Evolutionary conservation across 2,888 invertebrate genomes (phyloP).

Genomic region (Chydorus sphaericus): DNA sequence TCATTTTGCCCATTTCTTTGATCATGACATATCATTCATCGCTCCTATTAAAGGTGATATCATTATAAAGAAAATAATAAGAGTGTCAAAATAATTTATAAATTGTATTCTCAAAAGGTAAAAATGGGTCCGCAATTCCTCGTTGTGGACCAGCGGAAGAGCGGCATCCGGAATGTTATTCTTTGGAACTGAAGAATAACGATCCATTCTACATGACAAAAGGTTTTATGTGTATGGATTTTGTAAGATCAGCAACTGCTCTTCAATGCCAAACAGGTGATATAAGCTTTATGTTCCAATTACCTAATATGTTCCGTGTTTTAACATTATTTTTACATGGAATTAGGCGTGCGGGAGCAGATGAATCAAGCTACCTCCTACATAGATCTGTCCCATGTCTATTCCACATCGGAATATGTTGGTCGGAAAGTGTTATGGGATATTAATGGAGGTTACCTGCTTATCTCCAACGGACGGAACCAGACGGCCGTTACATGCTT

Average conservation of each 20-base stretch:
- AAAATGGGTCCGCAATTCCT: not conserved
- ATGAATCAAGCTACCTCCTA: conserved; percentile 58
- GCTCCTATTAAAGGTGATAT: conserved; percentile 51
- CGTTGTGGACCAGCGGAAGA: not conserved
- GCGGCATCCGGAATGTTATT: conserved; percentile 63
- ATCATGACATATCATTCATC: conserved; percentile 75
- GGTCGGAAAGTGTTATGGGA: conserved; percentile 25
- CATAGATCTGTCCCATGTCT: conserved; percentile 70
- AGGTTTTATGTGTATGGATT: conserved; percentile 66
- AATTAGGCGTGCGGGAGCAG: conserved; percentile 49
- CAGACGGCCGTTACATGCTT: conserved; percentile 48
- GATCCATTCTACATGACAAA: conserved; percentile 54
- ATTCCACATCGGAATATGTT: conserved; percentile 43
- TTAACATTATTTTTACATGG: not conserved
- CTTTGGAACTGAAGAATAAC: conserved; percentile 40
- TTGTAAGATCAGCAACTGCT: conserved; percentile 65
- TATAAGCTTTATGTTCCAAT: no score
- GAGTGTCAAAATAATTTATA: no score
- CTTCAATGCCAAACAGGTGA: conserved; percentile 56
- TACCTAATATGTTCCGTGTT: no score
- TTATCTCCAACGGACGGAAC: no score
- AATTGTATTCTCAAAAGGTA: no score
- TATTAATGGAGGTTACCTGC: conserved; percentile 42
- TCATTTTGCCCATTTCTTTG: conserved; percentile 76
- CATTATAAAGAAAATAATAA: no score